Percentiles rank a stretch among this genome's conserved stretches.
These are phyloP conservation scores for Ictidomys tridecemlineatus DNA, from an alignment of 2,113 vertebrate genomes.

Conservation along the genomic window DNA sequence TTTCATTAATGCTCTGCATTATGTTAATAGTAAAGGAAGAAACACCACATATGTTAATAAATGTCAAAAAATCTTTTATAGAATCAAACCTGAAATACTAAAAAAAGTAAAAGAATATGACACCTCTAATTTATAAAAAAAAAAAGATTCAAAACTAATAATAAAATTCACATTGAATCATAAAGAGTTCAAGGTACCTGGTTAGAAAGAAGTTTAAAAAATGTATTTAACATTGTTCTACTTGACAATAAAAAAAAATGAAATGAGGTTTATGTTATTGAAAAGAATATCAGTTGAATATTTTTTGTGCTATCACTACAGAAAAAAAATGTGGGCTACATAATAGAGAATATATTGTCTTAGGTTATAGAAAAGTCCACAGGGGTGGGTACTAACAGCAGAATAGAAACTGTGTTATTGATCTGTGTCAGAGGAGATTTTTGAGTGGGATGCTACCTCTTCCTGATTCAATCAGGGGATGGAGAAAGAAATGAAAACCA, in stretches of 20 bases:
- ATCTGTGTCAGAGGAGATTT: neutral
- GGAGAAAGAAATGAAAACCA: neutral
- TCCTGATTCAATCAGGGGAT: neutral
- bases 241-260: neutral
- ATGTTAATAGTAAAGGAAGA: slow-evolving; percentile 40
- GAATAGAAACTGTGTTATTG: neutral
- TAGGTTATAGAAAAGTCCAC: neutral
- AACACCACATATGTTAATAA: slow-evolving; percentile 12
- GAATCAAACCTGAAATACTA: slow-evolving; percentile 26
- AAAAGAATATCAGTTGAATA: neutral
- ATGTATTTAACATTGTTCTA: neutral
- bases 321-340: neutral
- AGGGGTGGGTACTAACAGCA: neutral
- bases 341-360: neutral
- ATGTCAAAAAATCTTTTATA: neutral
- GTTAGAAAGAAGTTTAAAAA: neutral
- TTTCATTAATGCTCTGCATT: neutral
- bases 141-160: slow-evolving; percentile 23
- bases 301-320: neutral
- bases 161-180: slow-evolving; percentile 32
- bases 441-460: neutral
- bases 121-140: neutral
- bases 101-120: neutral
- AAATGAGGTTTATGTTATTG: neutral
- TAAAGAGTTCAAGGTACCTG: neutral